These are phyloP conservation scores for Poeciliopsis turrubarensis DNA, from an alignment of 2,113 vertebrate genomes.

Conservation along the genomic window DNA sequence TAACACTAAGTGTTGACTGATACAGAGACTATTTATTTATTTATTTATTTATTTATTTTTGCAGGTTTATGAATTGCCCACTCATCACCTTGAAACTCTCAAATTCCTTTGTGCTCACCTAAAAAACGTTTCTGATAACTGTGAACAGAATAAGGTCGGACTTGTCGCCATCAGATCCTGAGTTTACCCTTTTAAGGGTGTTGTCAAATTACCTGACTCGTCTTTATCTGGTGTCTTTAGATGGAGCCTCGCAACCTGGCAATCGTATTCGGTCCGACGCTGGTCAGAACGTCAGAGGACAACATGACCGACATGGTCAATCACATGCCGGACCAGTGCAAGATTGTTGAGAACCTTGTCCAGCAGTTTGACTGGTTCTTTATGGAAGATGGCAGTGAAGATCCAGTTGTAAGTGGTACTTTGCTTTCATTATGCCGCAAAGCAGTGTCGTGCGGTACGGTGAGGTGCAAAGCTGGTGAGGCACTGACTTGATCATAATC, in stretches of 20 bases:
- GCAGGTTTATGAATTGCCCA: slow-evolving; percentile 92
- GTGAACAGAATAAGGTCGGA: slow-evolving; percentile 96
- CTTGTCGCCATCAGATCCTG: background rate
- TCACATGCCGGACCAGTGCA: slow-evolving; percentile 99
- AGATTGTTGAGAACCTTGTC: slow-evolving; percentile 98
- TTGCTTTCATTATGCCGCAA: background rate
- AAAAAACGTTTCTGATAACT: slow-evolving; percentile 95
- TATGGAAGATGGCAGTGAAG: slow-evolving; percentile 90
- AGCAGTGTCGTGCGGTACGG: background rate
- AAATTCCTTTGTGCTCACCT: slow-evolving; percentile 96
- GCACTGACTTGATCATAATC: no score
- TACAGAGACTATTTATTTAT: background rate
- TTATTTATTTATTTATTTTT: slow-evolving; percentile 19
- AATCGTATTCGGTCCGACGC: slow-evolving; percentile 96
- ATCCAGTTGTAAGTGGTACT: slow-evolving; percentile 89
- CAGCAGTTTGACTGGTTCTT: slow-evolving; percentile 99
- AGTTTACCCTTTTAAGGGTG: background rate
- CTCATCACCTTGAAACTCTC: slow-evolving; percentile 96
- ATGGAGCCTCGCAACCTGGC: slow-evolving; percentile 99
- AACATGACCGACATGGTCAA: slow-evolving; percentile 99
- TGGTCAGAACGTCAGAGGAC: slow-evolving; percentile 96
- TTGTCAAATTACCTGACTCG: slow-evolving; percentile 5
- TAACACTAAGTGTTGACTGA: background rate
- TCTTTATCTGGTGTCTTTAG: slow-evolving; percentile 66
- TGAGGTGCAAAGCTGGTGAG: no score